Evolutionary conservation across 2,113 vertebrate genomes (phyloP), one percentile per base, ranked within the genome.

Genomic region (Talpa occidentalis): DNA sequence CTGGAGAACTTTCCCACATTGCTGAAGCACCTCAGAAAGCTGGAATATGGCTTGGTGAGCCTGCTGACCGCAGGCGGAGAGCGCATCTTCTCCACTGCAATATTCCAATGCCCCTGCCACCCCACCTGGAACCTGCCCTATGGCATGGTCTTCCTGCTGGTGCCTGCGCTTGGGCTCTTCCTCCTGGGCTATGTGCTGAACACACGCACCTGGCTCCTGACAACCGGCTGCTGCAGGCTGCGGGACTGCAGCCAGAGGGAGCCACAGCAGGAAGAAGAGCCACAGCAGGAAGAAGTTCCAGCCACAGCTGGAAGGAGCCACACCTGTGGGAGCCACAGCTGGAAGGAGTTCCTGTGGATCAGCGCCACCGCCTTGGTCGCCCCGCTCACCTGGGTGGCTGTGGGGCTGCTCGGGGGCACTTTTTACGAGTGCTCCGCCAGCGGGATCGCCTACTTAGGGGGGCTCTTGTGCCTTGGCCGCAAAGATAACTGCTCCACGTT

Each of bases 101-200:
- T 98, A 1, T 99, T 99, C 97, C 95, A 62, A 37, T 99, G 99
- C 72, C 99, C 99, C 10, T 99, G 99, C 98, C 98, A 94, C 16
- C 91, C 97, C 2, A 40, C 97, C 9, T 87, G 84, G 82, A 99
- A 98, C 91, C 78, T 96, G 24, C 0, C 88, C 1, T 99, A 99
- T 0, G 98, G 99, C 16, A 67, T 96, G 6, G 95, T 98, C 60
- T 99, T 99, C 92, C 95, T 99, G 72, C 11, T 98, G 26, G 98
- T 97, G 3, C 99, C 99, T 0, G 99, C 99, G 17, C 86, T 99
- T 0, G 79, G 95, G 1, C 97, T 99, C 42, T 97, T 98, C 54
- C 83, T 99, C 24, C 60, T 99, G 0, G 96, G 99, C 37, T 98
- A 82, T 56, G 62, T 97, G 85, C 16, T 98, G 19, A 98, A 78